phyloP scores from a whole-genome alignment of 2,113 vertebrate genomes.

The Planiliza haematocheilus region DNA sequence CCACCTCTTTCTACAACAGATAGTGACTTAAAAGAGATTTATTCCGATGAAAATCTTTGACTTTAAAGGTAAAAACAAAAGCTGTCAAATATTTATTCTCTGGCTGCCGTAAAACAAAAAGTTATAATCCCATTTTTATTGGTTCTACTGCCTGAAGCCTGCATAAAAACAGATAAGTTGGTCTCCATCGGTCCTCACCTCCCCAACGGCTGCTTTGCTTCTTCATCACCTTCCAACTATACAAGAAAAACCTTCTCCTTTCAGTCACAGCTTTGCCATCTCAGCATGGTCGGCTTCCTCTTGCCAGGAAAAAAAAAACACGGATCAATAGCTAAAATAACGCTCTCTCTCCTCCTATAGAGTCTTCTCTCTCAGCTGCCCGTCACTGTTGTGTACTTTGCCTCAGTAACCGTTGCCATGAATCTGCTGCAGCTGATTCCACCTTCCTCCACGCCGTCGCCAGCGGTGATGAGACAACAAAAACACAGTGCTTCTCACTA shows the following conservation, averaged over 20 bases:
- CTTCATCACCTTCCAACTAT: conserved; percentile 7
- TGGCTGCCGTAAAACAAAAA: too few species aligned
- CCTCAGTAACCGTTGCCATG: conserved; percentile 54
- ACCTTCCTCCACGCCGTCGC: conserved; percentile 30
- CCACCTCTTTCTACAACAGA: too few species aligned
- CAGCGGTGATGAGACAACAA: conserved; percentile 44
- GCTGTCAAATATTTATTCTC: too few species aligned
- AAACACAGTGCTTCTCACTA: conserved; percentile 15
- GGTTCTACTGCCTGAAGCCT: conserved; percentile 2
- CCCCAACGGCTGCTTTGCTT: conserved; percentile 10
- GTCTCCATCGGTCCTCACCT: conserved; percentile 11
- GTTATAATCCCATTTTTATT: neutral
- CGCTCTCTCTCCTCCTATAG: neutral
- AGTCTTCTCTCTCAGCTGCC: conserved; percentile 19
- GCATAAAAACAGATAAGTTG: neutral
- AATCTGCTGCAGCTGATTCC: conserved; percentile 27
- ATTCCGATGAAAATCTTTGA: too few species aligned
- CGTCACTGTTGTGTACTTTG: conserved; percentile 42
- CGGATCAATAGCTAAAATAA: conserved; percentile 27
- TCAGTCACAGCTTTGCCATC: conserved; percentile 33
- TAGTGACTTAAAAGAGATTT: too few species aligned
- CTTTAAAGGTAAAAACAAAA: too few species aligned
- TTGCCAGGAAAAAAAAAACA: conserved; percentile 20
- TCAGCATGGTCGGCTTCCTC: conserved; percentile 24
- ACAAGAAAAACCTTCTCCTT: conserved; percentile 30